Conservation (phyloP, 2,797 vertebrate species). For the Pangasius krempfi region DNA sequence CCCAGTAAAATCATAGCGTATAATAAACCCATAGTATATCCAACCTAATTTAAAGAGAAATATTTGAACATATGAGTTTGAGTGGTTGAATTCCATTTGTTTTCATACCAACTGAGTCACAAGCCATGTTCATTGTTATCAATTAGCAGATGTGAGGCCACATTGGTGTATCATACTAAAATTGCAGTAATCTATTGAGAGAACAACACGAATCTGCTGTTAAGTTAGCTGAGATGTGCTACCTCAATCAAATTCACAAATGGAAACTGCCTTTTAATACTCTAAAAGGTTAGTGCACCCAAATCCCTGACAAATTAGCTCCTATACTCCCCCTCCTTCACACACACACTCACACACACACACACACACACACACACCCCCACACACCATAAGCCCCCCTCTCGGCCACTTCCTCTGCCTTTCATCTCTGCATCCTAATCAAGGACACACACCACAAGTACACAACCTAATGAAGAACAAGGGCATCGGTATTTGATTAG, state of each 20-base stretch:
- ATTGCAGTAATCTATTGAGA: neutral
- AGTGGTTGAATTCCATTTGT: neutral
- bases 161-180: neutral
- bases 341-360: neutral
- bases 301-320: conserved; percentile 10
- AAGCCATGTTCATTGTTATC: neutral
- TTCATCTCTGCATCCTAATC: conserved; percentile 23
- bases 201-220: neutral
- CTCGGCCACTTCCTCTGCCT: conserved; percentile 12
- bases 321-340: neutral
- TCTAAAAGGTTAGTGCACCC: neutral
- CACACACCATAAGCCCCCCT: neutral
- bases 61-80: neutral
- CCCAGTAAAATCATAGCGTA: neutral
- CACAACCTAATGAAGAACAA: conserved; percentile 24
- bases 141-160: neutral
- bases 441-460: conserved; percentile 18
- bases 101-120: neutral
- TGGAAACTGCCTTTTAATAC: conserved; percentile 51
- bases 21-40: neutral
- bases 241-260: conserved; percentile 32
- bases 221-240: neutral
- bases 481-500: conserved; percentile 24
- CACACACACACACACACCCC: neutral
- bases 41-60: neutral